These are phyloP conservation scores for Tipula confusa DNA, from an alignment of 2,888 invertebrate species.

Conservation along the genomic window DNA sequence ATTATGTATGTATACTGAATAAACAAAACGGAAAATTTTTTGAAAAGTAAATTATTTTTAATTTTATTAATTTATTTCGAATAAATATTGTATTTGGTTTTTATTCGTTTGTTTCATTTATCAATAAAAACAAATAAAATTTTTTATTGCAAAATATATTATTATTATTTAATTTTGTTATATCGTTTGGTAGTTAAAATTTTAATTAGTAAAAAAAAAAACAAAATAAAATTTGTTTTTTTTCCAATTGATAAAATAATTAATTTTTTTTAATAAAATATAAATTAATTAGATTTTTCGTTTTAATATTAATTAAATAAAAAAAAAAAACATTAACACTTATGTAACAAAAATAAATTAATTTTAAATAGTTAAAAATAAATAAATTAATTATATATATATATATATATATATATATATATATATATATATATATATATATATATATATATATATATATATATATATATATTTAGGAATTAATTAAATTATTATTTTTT, in stretches of 20 bases:
- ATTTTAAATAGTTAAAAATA: conserved; percentile 27
- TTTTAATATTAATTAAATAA: conserved; percentile 27
- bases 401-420: not conserved
- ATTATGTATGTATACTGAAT: not conserved
- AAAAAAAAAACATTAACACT: conserved; percentile 16
- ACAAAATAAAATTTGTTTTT: conserved; percentile 28
- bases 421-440: conserved; percentile 13
- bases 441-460: conserved; percentile 8
- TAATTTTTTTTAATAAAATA: too few relatives aligned
- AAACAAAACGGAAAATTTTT: not conserved
- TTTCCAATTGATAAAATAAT: too few relatives aligned
- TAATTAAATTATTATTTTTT: conserved; percentile 37
- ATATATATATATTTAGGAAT: conserved; percentile 34
- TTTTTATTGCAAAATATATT: conserved; percentile 27
- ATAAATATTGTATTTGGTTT: too few relatives aligned
- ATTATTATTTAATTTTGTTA: too few relatives aligned
- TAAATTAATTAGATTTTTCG: too few relatives aligned
- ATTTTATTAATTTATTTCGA: not conserved
- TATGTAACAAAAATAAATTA: conserved; percentile 29
- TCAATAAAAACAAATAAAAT: conserved; percentile 30
- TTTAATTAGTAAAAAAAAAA: conserved; percentile 25
- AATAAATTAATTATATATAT: conserved; percentile 34
- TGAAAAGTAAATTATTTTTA: not conserved
- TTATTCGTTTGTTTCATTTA: not conserved
- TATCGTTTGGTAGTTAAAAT: not conserved